Base-by-base conservation (phyloP, 2,888 invertebrate species). In the Crocallis elinguaria region DNA sequence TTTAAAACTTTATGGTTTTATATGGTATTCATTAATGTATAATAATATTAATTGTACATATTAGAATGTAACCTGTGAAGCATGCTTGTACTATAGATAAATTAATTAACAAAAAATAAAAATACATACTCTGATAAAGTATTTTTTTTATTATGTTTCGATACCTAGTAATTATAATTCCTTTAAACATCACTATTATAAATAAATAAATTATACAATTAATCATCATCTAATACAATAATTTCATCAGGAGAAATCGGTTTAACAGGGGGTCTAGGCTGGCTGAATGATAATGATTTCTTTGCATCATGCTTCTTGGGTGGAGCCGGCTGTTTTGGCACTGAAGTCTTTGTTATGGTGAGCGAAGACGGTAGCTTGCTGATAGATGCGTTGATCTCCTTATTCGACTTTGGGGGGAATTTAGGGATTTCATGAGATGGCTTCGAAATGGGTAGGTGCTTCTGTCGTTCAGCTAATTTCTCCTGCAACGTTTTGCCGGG, bases 401-500 rank as follows among this genome's bases (percentile, higher is more conserved):
- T 41, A 12, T 9, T 21, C 6, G 42, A 33, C 32, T 48, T 41
- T 62, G 0, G 67, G 13, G 6, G 49, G 36, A 14, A 44, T 57
- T 75, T 81, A 0, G 49, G 79, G 3, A 11, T 12, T 21, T 51
- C 49, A 14, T 60, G 55, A 42, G 58, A 55, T 2, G 39, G 17
- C 36, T 73, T 78, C 0, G 79, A 68, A 8, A 75, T 68, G 0
- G 89, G 88, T 16, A 82, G 59, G 62, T 80, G 81, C 69, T 94
- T 94, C 59, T 94, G 93, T 52, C 93, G 88, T 60, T 95, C 94
- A 0, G 94, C 94, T 48, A 95, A 77, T 75, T 94, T 94, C 72
- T 95, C 94, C 69, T 95, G 94, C 49, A 95, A 74, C 0, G 95
- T 94, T 82, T 94, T 94, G 0, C 93, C 93, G 0, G 94, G 92